Evolutionary conservation across 2,888 invertebrate genomes (phyloP).

Genomic region (Iselma pallidipennis): DNA sequence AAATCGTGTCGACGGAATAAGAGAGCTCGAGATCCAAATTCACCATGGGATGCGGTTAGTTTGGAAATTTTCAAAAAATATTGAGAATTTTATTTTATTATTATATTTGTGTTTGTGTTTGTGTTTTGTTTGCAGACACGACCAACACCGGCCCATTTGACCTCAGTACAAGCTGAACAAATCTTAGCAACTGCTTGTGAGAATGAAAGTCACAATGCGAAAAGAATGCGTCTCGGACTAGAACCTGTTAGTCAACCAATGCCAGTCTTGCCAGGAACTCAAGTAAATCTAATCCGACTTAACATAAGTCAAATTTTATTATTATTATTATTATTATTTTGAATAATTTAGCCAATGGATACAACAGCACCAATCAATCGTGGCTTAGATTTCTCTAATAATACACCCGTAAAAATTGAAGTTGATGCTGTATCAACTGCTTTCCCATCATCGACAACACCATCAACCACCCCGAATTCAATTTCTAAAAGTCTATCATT

Average conservation of each 20-base stretch:
- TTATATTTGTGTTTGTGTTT: not conserved
- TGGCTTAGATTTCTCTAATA: constrained; percentile 51
- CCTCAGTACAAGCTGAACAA: constrained; percentile 95
- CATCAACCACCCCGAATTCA: constrained; percentile 58
- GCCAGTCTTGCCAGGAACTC: constrained; percentile 72
- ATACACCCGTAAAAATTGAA: constrained; percentile 52
- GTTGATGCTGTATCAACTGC: constrained; percentile 47
- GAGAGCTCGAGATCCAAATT: constrained; percentile 80
- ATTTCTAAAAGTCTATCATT: constrained; percentile 58
- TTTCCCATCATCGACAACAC: constrained; percentile 54
- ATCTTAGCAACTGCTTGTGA: constrained; percentile 95
- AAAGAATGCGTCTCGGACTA: constrained; percentile 93
- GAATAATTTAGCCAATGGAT: constrained; percentile 60
- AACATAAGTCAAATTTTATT: not conserved
- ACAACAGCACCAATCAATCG: constrained; percentile 62
- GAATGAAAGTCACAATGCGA: constrained; percentile 96
- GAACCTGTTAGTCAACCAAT: constrained; percentile 93
- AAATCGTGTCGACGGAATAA: constrained; percentile 95
- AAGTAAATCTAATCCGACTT: constrained; percentile 53
- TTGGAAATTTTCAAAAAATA: not conserved
- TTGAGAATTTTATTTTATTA: too few species aligned
- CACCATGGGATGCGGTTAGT: constrained; percentile 87
- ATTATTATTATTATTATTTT: constrained; percentile 25
- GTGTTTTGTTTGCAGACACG: constrained; percentile 68
- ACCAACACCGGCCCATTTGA: constrained; percentile 94